These are phyloP conservation scores for Deilephila elpenor DNA, from an alignment of 2,888 invertebrate species.

Conservation along the genomic window DNA sequence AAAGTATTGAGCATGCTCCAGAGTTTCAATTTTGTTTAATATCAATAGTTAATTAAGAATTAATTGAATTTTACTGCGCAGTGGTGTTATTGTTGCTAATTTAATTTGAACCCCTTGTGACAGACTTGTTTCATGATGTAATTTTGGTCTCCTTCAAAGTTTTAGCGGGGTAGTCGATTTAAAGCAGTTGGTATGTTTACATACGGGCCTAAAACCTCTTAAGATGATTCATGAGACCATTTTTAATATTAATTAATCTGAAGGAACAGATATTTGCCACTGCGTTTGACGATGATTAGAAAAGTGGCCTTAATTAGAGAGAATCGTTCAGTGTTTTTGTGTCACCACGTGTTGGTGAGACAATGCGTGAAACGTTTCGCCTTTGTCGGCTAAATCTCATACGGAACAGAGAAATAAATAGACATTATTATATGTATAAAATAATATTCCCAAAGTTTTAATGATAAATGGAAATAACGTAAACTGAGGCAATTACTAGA, in stretches of 20 bases:
- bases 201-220: background rate
- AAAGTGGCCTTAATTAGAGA: slow-evolving; percentile 39
- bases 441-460: background rate
- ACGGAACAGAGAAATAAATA: slow-evolving; percentile 1
- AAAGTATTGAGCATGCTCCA: slow-evolving; percentile 65
- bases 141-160: slow-evolving; percentile 30
- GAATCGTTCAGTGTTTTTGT: slow-evolving; percentile 48
- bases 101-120: slow-evolving; percentile 26
- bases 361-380: slow-evolving; percentile 73
- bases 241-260: too few species aligned
- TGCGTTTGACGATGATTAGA: slow-evolving; percentile 31
- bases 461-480: background rate
- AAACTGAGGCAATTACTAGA: too few species aligned
- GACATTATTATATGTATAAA: background rate
- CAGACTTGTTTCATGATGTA: background rate
- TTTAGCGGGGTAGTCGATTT: slow-evolving; percentile 9
- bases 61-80: slow-evolving; percentile 58
- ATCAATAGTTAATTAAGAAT: slow-evolving; percentile 70
- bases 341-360: slow-evolving; percentile 53
- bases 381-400: slow-evolving; percentile 43
- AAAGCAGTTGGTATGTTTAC: background rate
- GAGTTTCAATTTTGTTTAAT: slow-evolving; percentile 60
- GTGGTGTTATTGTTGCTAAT: slow-evolving; percentile 46
- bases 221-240: too few species aligned
- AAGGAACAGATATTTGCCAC: background rate